phyloP scores from a whole-genome alignment of 2,888 invertebrate genomes.

The Beris morrisii region DNA sequence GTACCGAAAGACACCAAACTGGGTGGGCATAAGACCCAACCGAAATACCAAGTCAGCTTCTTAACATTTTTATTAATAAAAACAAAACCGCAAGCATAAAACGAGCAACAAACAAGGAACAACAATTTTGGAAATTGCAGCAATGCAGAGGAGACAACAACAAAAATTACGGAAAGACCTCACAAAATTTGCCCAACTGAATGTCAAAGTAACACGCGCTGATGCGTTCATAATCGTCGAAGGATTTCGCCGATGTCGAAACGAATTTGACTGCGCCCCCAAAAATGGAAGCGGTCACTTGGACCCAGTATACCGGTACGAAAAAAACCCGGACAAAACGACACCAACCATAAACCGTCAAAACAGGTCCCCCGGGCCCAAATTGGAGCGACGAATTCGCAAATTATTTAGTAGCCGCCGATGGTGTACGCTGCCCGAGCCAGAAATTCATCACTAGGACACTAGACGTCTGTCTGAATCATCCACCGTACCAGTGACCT shows the following conservation, averaged over 20 bases:
- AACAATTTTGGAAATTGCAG: conserved; percentile 24
- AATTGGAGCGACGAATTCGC: conserved; percentile 26
- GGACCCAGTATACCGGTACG: too few relatives aligned
- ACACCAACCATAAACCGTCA: conserved; percentile 42
- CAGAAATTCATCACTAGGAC: background rate
- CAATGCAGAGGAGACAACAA: background rate
- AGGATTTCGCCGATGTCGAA: conserved; percentile 37
- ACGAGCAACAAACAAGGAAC: conserved; percentile 3
- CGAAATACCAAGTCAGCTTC: conserved; percentile 26
- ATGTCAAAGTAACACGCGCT: conserved; percentile 36
- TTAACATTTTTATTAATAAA: conserved; percentile 28
- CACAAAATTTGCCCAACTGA: conserved; percentile 15
- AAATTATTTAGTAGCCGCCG: conserved; percentile 3
- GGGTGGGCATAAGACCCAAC: conserved; percentile 33
- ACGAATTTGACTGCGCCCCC: conserved; percentile 38
- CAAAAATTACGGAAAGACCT: background rate
- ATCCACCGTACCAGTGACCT: background rate
- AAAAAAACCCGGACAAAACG: background rate
- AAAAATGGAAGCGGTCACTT: conserved; percentile 32
- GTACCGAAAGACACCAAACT: conserved; percentile 33
- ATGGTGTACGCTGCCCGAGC: background rate
- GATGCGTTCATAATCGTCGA: conserved; percentile 39
- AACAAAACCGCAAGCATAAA: background rate
- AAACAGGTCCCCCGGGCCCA: conserved; percentile 41
- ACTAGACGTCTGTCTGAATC: background rate